Evolutionary conservation across 64 coral and sea anemone genomes (phyloP), one percentile per base, ranked within the genome.

Genomic region (Astreopora myriophthalma): DNA sequence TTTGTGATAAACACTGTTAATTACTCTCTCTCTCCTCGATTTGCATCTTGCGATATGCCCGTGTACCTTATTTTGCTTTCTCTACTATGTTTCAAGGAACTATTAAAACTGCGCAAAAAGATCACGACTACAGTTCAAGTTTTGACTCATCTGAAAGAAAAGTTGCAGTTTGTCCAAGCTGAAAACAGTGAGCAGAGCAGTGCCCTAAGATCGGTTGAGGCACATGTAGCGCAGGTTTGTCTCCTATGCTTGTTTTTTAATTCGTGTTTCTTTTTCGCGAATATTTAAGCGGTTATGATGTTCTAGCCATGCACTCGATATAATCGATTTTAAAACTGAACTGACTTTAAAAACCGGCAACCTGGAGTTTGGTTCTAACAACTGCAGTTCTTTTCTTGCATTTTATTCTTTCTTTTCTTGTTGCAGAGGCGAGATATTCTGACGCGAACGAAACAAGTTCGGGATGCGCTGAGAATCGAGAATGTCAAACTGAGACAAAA

Each of bases 91-190:
- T 22, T 11, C n/a, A n/a, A 98, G 96, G 96, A 98, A 55, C 68
- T 98, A 61, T 49, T 98, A 44, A 98, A 98, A 70, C 90, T 98
- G 46, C 85, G 96, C 37, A 98, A 98, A 87, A 98, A 98, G 87
- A 98, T 98, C 87, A 98, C 96, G 3, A 98, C 96, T 3, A 98
- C 96, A 8, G 96, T 98, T 1, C 96, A 98, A 88, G 96, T 98
- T 28, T 40, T 98, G 14, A 98, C 96, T 8, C 94, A 99, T 83
- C 80, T 99, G 31, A 99, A 99, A 62, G 97, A 99, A 52, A 99
- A 99, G 71, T 85, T 96, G 30, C 93, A 99, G 42, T 98, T 94
- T 39, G 93, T 98, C 13, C 93, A 96, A 46, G 91, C 74, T 3
- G 97, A 99, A 60, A 99, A 99, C 68, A 94, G 63, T 0, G 97